Percentiles rank a stretch among this genome's conserved stretches.
Evolutionary conservation across 2,888 invertebrate genomes (phyloP).

Genomic region (Hydroisotoma schaefferi): DNA sequence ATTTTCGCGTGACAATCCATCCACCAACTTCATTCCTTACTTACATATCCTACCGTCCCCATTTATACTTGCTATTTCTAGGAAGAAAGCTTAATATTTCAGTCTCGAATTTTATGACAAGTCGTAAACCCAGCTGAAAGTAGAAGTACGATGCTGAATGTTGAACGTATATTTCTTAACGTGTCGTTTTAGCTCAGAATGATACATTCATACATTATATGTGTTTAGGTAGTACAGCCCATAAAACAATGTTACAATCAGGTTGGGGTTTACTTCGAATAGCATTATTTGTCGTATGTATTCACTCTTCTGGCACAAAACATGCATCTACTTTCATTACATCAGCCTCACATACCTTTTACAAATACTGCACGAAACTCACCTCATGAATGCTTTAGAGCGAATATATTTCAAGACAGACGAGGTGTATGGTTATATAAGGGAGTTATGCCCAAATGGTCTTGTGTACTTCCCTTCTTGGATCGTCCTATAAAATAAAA

Average conservation of each 20-base stretch:
- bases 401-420: too few species aligned
- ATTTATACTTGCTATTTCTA: not conserved
- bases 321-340: conserved; percentile 10
- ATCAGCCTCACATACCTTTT: conserved; percentile 4
- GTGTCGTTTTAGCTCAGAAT: too few species aligned
- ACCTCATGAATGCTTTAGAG: too few species aligned
- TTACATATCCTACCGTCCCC: not conserved
- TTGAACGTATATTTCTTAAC: too few species aligned
- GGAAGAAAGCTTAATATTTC: not conserved
- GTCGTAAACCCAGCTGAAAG: conserved; percentile 34
- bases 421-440: too few species aligned
- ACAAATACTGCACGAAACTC: not conserved
- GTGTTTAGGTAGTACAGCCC: too few species aligned
- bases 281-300: conserved; percentile 9
- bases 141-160: too few species aligned
- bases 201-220: too few species aligned
- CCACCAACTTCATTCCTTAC: not conserved
- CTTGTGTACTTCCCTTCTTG: too few species aligned
- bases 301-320: conserved; percentile 12
- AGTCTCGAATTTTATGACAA: conserved; percentile 31
- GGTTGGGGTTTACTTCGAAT: not conserved
- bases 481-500: too few species aligned
- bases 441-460: too few species aligned
- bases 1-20: conserved; percentile 21
- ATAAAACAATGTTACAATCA: not conserved